Base-by-base conservation (phyloP, 2,113 vertebrate species). In the Collichthys lucidus region DNA sequence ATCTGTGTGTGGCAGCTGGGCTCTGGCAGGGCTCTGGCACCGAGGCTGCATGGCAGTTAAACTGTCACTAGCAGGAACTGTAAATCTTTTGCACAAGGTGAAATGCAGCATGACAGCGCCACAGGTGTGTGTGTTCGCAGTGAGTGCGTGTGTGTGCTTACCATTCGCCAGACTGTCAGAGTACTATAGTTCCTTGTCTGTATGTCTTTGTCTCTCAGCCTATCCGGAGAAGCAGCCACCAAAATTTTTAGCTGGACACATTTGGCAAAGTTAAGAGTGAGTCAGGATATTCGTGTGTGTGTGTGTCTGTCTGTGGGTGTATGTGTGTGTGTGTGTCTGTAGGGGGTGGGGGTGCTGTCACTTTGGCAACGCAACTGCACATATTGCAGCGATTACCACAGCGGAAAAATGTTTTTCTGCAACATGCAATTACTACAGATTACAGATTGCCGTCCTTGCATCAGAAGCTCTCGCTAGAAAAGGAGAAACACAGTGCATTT, bases 391-490 rank as follows among this genome's bases (percentile, higher is more conserved):
- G 92, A 95, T 96, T 96, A 96, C 93, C 91, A 90, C 94, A 95
- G 93, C 90, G 94, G 94, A 95, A 95, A 95, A 95, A 95, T 96
- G 94, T 96, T 95, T 96, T 96, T 96, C 94, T 95, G 95, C 93
- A 96, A 94, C 95, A 94, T 95, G 94, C 94, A 96, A 96, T 96
- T 96, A 96, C 93, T 94, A 95, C 94, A 95, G 95, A 96, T 95
- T 96, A 95, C 93, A 96, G 94, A 95, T 95, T 94, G 94, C 91
- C 84, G 84, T 93, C 93, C 90, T 94, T 93, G 93, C 94, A 94
- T 95, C 93, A 93, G 94, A 95, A 92, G 90, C 89, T 79, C 88
- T 94, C 84, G 84, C 92, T 88, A 91, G 87, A 93, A 89, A 90
- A 93, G 86, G 89, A 94, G 90, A 94, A 93, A 92, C 83, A 88